Base-by-base conservation (phyloP, 2,888 invertebrate species). In the Therioaphis trifolii region DNA sequence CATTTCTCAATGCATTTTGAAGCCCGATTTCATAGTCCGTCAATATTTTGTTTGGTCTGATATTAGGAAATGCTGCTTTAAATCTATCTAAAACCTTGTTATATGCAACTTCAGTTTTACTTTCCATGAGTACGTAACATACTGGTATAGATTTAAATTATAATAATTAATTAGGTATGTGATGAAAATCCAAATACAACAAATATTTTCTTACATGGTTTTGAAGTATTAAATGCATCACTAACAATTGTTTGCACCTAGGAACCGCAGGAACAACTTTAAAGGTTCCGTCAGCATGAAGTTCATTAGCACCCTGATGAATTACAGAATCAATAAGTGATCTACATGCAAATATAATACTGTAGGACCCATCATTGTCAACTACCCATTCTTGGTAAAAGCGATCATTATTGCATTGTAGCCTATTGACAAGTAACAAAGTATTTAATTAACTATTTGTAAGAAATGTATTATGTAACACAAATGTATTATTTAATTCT, bases 281-380 rank as follows among this genome's bases (percentile, higher is more conserved):
- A 63, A 63, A 63, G 7, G 63, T 63, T 15, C 29, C 63, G 5
- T 63, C 63, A 15, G 63, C 63, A 63, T 63, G 63, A 29, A 63
- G 63, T 18, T 63, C 63, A 61, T 11, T 27, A 27, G 14, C 24
- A 27, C 24, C 61, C 14, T 61, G 61, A 14, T 27, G 61, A 27
- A 61, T 21, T 27, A 61, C 27, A 14, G 24, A 11, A 27, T 61
- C 24, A 61, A 61, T 61, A 11, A 61, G 27, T 27, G 24, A 27
- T 27, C 14, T 24, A 27, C 61, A 61, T 27, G 24, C 61, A 61
- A 61, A 61, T 61, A 61, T 24, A 14, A 61, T 61, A 14, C 24
- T 27, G 12, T 24, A 27, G 24, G 12, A 27, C 24, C 61, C 61
- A 14, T 61, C 61, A 61, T 61, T 27, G 4, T 61, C 61, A 24